Evolutionary conservation across 1,140 invertebrate species (phyloP).

Genomic region (Drosophila oshimai): DNA sequence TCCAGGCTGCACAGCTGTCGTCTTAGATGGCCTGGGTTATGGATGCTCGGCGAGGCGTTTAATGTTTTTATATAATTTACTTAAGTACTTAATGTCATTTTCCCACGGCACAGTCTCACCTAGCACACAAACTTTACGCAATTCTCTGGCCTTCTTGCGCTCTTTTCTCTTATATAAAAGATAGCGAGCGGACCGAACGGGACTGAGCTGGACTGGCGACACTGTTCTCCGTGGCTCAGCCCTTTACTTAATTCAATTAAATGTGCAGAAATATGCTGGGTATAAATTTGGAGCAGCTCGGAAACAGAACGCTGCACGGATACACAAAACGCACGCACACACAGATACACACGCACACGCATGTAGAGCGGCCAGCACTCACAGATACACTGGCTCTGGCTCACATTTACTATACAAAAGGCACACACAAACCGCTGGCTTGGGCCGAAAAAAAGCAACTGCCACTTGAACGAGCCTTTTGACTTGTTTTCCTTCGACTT

Average conservation of each 20-base stretch:
- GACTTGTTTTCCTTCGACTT: slow-evolving; percentile 61
- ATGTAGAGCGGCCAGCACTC: slow-evolving; percentile 4
- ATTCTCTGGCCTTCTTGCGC: slow-evolving; percentile 36
- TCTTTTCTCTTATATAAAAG: slow-evolving; percentile 63
- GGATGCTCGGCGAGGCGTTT: slow-evolving; percentile 44
- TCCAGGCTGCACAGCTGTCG: slow-evolving; percentile 20
- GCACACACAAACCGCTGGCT: slow-evolving; percentile 27
- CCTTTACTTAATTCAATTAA: slow-evolving; percentile 70
- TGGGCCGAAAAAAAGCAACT: slow-evolving; percentile 52
- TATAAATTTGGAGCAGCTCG: slow-evolving; percentile 58
- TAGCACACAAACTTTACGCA: slow-evolving; percentile 60
- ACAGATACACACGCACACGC: slow-evolving; percentile 32
- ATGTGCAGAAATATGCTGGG: slow-evolving; percentile 48
- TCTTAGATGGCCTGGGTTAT: slow-evolving; percentile 17
- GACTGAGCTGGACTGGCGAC: slow-evolving; percentile 22
- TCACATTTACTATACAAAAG: slow-evolving; percentile 5
- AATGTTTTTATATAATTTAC: slow-evolving; percentile 76
- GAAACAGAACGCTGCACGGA: slow-evolving; percentile 49
- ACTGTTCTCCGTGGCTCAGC: slow-evolving; percentile 27
- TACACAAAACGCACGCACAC: slow-evolving; percentile 64
- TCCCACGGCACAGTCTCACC: slow-evolving; percentile 21
- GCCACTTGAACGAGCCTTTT: slow-evolving; percentile 72
- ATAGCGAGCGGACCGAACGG: slow-evolving; percentile 9
- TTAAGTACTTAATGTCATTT: slow-evolving; percentile 71
- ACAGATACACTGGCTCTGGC: slow-evolving; percentile 9